Evolutionary conservation across 1,140 invertebrate genomes (phyloP).

Genomic region (Protaetia brevitarsis): DNA sequence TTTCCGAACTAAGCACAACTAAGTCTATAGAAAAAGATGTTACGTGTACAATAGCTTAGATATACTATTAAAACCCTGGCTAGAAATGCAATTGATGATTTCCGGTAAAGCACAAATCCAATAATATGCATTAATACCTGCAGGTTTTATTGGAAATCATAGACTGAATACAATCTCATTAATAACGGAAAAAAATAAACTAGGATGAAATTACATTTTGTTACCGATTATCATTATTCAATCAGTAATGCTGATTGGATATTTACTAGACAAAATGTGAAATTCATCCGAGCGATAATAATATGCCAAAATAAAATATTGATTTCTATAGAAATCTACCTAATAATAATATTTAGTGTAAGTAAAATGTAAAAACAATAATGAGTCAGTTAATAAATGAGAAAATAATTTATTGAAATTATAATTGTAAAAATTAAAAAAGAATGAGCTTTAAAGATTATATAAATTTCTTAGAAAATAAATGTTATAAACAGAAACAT

Average conservation of each 20-base stretch:
- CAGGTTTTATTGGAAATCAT: no score
- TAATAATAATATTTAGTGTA: neutral
- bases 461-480: conserved; percentile 19
- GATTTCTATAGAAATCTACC: neutral
- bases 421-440: neutral
- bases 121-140: no score
- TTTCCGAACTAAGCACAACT: neutral
- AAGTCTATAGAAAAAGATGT: no score
- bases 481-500: conserved; percentile 10
- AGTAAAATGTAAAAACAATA: neutral
- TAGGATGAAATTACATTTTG: no score
- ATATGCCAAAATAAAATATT: neutral
- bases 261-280: neutral
- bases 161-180: no score
- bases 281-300: conserved; percentile 3
- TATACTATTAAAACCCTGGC: no score
- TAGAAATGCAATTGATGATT: no score
- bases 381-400: neutral
- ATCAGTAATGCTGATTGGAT: no score
- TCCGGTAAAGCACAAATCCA: no score
- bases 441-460: neutral
- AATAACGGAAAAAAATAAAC: no score
- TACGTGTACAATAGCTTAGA: no score
- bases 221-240: no score
- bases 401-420: neutral